Conservation (phyloP, 2,113 vertebrate species). For the Catharus bicknelli region DNA sequence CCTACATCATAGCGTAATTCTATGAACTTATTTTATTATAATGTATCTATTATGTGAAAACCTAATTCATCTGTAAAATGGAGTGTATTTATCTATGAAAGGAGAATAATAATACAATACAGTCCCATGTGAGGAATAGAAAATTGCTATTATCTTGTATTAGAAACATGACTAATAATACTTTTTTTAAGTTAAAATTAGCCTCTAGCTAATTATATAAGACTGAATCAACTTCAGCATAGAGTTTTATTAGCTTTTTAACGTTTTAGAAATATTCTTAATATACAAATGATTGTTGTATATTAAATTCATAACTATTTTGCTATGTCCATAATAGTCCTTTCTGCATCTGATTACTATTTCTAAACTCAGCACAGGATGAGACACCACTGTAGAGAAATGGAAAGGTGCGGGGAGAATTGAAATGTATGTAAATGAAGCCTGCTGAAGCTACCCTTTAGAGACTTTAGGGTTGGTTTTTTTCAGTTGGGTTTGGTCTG, state of each 20-base stretch:
- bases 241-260: neutral
- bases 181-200: neutral
- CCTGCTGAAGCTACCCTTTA: neutral
- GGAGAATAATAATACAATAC: neutral
- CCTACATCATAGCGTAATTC: neutral
- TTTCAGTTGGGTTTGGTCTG: neutral
- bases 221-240: neutral
- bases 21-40: neutral
- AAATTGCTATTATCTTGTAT: neutral
- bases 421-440: neutral
- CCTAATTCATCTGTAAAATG: neutral
- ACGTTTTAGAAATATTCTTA: neutral
- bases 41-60: neutral
- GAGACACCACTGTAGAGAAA: neutral
- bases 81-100: neutral
- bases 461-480: neutral
- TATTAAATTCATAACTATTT: neutral
- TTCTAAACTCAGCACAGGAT: neutral
- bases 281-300: neutral
- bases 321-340: neutral
- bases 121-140: neutral
- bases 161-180: neutral
- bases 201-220: neutral
- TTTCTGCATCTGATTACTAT: neutral
- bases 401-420: accelerated